Evolutionary conservation across 2,888 invertebrate species (phyloP).

Genomic region (Drosophila infuscata): DNA sequence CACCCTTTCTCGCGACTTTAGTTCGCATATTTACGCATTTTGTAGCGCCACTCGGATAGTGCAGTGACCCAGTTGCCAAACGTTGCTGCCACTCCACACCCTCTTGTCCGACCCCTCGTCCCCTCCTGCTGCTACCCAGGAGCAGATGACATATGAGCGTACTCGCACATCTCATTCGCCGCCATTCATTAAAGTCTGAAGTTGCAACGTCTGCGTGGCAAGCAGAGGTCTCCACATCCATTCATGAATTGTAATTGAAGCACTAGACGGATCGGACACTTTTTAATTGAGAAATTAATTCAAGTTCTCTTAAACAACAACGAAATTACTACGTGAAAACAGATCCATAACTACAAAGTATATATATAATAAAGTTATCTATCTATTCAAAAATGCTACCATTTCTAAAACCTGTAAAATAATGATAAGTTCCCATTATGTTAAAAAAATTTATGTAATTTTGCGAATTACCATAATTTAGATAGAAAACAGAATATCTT

Average conservation of each 20-base stretch:
- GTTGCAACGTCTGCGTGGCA: slow-evolving; percentile 18
- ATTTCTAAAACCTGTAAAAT: background rate
- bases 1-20: slow-evolving; percentile 16
- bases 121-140: background rate
- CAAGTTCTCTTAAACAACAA: slow-evolving; percentile 11
- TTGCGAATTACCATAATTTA: background rate
- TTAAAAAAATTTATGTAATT: background rate
- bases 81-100: background rate
- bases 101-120: background rate
- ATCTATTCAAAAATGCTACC: background rate
- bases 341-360: background rate
- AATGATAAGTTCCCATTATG: background rate
- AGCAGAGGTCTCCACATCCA: slow-evolving; percentile 38
- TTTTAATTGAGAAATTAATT: slow-evolving; percentile 72
- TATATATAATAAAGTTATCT: background rate
- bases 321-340: background rate
- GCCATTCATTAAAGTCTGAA: slow-evolving; percentile 54
- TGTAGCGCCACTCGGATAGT: slow-evolving; percentile 55
- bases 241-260: slow-evolving; percentile 73
- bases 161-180: slow-evolving; percentile 13
- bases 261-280: slow-evolving; percentile 65
- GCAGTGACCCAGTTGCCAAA: slow-evolving; percentile 71
- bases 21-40: slow-evolving; percentile 61
- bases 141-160: slow-evolving; percentile 23
- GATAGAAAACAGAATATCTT: background rate